phyloP scores from a whole-genome alignment of 2,113 vertebrate species.

The Amphilophus citrinellus region DNA sequence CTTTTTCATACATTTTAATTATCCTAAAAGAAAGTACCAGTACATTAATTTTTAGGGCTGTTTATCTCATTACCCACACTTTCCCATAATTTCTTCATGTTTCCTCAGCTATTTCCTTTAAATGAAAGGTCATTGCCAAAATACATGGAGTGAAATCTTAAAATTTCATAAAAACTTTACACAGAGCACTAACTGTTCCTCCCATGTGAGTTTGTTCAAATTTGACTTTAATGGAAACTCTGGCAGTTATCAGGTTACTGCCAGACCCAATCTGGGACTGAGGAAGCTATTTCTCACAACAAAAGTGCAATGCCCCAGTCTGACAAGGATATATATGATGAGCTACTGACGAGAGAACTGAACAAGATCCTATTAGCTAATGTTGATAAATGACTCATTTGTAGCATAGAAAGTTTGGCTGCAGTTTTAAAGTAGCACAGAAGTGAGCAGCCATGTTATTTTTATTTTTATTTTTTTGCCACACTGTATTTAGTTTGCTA shows the following conservation, averaged over 20 bases:
- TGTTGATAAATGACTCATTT: conserved; percentile 6
- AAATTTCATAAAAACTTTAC: conserved; percentile 30
- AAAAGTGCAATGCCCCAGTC: not conserved
- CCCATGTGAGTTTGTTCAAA: conserved; percentile 30
- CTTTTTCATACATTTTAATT: conserved; percentile 63
- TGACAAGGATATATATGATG: conserved; percentile 24
- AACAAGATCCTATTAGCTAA: not conserved
- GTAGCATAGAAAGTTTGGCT: not conserved
- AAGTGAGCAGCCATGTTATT: not conserved
- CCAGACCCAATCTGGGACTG: conserved; percentile 12
- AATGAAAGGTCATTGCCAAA: conserved; percentile 34
- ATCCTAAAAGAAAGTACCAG: conserved; percentile 60
- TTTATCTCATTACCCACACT: conserved; percentile 48
- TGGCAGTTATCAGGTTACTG: conserved; percentile 14
- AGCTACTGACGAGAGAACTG: not conserved
- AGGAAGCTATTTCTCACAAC: conserved; percentile 7
- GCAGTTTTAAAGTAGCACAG: not conserved
- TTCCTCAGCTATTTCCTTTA: not conserved
- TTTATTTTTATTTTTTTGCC: not conserved
- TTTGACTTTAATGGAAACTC: conserved; percentile 42
- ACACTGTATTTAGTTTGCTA: not conserved
- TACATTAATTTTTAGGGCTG: conserved; percentile 65
- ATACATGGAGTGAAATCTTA: not conserved
- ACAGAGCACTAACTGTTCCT: conserved; percentile 26
- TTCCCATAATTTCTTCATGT: conserved; percentile 32